Percentiles rank a stretch among this genome's conserved stretches.
These are phyloP conservation scores for Cercopithecus diana DNA, from an alignment of 2,797 vertebrate genomes.

Conservation along the genomic window DNA sequence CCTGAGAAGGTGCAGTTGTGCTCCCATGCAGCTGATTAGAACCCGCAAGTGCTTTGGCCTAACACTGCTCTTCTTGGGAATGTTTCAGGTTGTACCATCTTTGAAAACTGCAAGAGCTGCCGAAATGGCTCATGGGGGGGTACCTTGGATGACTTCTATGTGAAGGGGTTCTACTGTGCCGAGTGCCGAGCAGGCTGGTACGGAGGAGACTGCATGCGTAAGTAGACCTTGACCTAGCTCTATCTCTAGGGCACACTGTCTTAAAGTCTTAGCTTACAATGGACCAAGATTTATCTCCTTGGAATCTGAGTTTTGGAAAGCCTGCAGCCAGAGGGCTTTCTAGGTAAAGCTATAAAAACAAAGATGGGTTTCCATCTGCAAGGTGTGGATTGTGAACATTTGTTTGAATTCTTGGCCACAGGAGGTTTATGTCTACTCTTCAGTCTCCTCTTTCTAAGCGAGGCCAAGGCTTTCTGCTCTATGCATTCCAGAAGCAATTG, in stretches of 20 bases:
- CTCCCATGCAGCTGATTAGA: fast-evolving
- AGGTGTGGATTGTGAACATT: background rate
- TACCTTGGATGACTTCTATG: constrained; percentile 94
- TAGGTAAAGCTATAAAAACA: background rate
- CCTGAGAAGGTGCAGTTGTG: background rate
- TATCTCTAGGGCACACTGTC: fast-evolving
- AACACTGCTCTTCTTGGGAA: constrained; percentile 18
- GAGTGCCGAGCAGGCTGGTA: constrained; percentile 98
- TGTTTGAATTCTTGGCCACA: background rate
- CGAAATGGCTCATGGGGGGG: constrained; percentile 97
- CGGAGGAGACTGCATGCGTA: constrained; percentile 97
- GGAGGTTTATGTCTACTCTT: background rate
- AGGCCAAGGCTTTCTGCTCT: background rate
- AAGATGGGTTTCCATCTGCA: background rate
- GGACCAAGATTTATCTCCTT: background rate
- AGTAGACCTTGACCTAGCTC: constrained; percentile 72
- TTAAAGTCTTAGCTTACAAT: fast-evolving
- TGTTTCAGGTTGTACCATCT: constrained; percentile 95
- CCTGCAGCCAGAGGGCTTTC: background rate
- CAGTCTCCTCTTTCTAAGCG: background rate
- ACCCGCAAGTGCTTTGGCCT: background rate
- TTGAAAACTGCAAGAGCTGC: constrained; percentile 98
- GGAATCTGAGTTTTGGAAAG: constrained; percentile 34
- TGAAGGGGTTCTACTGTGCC: constrained; percentile 93
- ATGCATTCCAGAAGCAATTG: background rate